Percentiles rank a stretch among this genome's conserved stretches.
phyloP scores from a whole-genome alignment of 2,888 invertebrate species.

The Autographa pulchrina region DNA sequence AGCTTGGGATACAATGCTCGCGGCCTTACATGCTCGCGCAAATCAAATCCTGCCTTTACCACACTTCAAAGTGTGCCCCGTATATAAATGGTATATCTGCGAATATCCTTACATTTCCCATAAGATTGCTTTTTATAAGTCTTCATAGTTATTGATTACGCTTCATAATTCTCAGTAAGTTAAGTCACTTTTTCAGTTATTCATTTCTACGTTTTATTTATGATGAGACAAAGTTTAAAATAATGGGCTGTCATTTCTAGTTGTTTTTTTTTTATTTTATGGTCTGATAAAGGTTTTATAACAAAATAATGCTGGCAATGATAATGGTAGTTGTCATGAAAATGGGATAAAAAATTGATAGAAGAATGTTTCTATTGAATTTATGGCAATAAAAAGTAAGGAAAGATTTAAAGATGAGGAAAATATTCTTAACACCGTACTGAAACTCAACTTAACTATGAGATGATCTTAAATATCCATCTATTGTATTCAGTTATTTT shows the following conservation, averaged over 20 bases:
- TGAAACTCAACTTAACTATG: no score
- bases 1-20: neutral
- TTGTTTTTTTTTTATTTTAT: neutral
- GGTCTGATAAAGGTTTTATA: no score
- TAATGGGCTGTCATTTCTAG: neutral
- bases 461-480: no score
- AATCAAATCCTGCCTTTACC: slow-evolving; percentile 7
- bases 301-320: no score
- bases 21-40: slow-evolving; percentile 6
- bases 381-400: no score
- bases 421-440: no score
- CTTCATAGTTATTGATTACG: slow-evolving; percentile 24
- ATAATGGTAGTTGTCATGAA: no score
- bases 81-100: slow-evolving; percentile 34
- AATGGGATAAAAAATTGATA: no score
- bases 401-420: no score
- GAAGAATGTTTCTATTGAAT: no score
- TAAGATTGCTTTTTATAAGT: slow-evolving; percentile 25
- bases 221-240: neutral
- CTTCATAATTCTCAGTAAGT: slow-evolving; percentile 19
- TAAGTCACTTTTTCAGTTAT: slow-evolving; percentile 10
- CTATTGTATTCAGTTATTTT: no score
- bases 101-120: slow-evolving; percentile 30
- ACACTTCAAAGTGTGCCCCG: slow-evolving; percentile 29
- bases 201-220: slow-evolving; percentile 16